Percentiles rank a stretch among this genome's conserved stretches.
phyloP scores from a whole-genome alignment of 23 tunicate genomes.

The Trididemnum miniatum region DNA sequence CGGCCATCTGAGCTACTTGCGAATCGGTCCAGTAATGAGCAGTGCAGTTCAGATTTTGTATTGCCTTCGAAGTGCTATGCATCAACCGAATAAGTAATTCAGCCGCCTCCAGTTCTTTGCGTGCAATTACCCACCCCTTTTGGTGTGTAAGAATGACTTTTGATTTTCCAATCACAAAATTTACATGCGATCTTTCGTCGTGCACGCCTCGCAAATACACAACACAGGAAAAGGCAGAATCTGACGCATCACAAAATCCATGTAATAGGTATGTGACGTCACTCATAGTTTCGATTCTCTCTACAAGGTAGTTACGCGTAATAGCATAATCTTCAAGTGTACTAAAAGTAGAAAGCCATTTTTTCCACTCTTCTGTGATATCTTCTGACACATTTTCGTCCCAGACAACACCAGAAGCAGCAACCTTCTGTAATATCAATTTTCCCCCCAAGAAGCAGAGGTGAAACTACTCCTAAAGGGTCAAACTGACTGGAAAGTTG shows the following conservation, averaged over 20 bases:
- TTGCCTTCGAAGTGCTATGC: neutral
- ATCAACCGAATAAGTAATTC: neutral
- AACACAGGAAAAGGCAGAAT: slow-evolving; percentile 8
- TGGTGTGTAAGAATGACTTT: neutral
- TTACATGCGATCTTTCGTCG: neutral
- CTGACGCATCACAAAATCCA: slow-evolving; percentile 23
- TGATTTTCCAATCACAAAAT: slow-evolving; percentile 7
- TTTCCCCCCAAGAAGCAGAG: neutral
- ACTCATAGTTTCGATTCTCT: neutral
- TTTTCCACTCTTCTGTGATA: neutral
- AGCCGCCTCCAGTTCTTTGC: slow-evolving; percentile 14
- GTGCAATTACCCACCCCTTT: neutral
- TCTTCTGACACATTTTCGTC: slow-evolving; percentile 10
- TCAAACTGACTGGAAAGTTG: slow-evolving; percentile 14
- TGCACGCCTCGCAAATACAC: neutral
- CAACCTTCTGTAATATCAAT: slow-evolving; percentile 1
- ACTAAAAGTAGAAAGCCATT: neutral
- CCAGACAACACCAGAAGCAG: neutral
- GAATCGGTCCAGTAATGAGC: slow-evolving; percentile 1
- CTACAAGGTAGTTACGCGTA: neutral
- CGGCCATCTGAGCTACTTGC: neutral
- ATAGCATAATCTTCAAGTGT: neutral
- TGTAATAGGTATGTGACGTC: neutral
- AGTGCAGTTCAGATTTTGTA: neutral
- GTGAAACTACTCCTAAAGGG: neutral